Evolutionary conservation across 2,113 vertebrate species (phyloP).

Genomic region (Cebus imitator): DNA sequence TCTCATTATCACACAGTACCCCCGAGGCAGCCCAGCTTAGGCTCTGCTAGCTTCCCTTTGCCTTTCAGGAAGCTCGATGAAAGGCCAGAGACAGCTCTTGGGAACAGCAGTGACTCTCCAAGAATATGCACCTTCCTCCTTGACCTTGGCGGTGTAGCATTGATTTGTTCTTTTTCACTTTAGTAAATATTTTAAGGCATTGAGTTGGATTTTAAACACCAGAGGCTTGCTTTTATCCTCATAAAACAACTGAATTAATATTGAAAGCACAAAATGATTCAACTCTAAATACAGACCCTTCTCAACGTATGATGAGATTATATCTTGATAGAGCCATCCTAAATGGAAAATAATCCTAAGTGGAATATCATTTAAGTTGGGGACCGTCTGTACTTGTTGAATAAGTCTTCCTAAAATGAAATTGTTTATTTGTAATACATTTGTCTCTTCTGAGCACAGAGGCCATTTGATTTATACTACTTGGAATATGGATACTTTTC

Average conservation of each 20-base stretch:
- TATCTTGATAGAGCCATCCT: neutral
- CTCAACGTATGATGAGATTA: neutral
- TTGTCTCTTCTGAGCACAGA: neutral
- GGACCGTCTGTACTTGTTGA: neutral
- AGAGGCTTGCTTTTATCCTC: slow-evolving; percentile 69
- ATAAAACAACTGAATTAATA: slow-evolving; percentile 57
- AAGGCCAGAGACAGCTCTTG: neutral
- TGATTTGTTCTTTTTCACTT: slow-evolving; percentile 63
- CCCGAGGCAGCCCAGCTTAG: neutral
- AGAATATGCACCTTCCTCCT: neutral
- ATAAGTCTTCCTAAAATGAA: slow-evolving; percentile 13
- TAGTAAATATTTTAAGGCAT: slow-evolving; percentile 73
- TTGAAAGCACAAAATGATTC: slow-evolving; percentile 53
- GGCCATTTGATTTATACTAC: neutral
- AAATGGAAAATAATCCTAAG: neutral
- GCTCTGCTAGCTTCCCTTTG: neutral
- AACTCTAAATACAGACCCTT: neutral
- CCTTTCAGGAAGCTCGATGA: neutral
- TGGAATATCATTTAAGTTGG: neutral
- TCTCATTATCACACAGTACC: neutral
- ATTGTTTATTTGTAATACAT: neutral
- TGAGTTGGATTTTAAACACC: slow-evolving; percentile 63
- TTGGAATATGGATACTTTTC: neutral
- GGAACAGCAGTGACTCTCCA: slow-evolving; percentile 34
- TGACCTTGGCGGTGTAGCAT: slow-evolving; percentile 68